These are phyloP conservation scores for Trichopria drosophilae DNA, from an alignment of 2,888 invertebrate species.

Conservation along the genomic window DNA sequence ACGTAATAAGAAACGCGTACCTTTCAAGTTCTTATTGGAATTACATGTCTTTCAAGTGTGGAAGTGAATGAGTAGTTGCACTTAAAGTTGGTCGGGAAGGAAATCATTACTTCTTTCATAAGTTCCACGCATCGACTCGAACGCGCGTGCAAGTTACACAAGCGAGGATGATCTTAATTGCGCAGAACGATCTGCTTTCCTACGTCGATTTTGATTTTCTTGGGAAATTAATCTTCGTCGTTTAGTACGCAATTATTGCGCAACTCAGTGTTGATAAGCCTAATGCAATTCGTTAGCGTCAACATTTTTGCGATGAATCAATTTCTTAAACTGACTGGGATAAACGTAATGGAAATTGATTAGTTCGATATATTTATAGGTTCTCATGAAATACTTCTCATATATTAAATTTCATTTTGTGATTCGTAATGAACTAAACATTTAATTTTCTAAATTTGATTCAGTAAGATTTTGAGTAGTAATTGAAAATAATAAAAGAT, in stretches of 20 bases:
- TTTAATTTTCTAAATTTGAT: no score
- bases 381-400: no score
- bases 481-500: no score
- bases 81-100: slow-evolving; percentile 25
- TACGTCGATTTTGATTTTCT: slow-evolving; percentile 13
- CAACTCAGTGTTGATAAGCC: background rate
- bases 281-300: background rate
- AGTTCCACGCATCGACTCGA: slow-evolving; percentile 17
- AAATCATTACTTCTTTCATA: slow-evolving; percentile 32
- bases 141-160: slow-evolving; percentile 15
- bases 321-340: background rate
- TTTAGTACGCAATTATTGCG: background rate
- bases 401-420: no score
- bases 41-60: slow-evolving; percentile 18
- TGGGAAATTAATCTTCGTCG: background rate
- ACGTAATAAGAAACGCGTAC: no score
- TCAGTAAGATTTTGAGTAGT: no score
- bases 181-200: slow-evolving; percentile 14
- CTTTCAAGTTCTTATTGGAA: no score
- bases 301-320: no score
- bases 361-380: no score
- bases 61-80: slow-evolving; percentile 21
- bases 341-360: no score
- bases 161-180: slow-evolving; percentile 20
- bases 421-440: no score